Base-by-base conservation (phyloP, 2,888 invertebrate species). In the Phorcus lineatus region DNA sequence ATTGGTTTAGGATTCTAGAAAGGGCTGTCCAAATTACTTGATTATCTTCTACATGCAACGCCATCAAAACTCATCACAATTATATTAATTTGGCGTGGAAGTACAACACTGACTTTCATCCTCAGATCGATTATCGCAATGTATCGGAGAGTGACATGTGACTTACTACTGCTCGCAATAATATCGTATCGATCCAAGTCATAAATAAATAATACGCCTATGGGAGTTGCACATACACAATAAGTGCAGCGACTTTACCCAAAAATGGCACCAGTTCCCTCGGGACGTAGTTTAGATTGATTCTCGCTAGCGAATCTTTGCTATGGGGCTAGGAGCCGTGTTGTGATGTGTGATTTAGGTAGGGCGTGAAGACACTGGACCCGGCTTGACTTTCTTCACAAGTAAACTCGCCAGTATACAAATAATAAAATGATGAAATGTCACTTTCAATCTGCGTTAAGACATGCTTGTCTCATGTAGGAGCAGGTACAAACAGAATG, bases 401-500 rank as follows among this genome's bases (percentile, higher is more conserved):
- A 67, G 24, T 19, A 19, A 31, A 31, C 70, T 70, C 70, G 70
- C 40, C 40, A 36, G 70, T 70, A 70, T 70, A 70, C 70, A 70
- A 70, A 70, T 70, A 70, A 70, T 70, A 70, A 70, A 70, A 70
- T 70, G 70, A 70, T 70, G 70, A 70, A 70, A 70, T 31, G 70
- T 40, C 70, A n/a, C 70, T 11, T 70, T 40, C 70, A 70, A 70
- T 70, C 36, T 36, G 36, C 11, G 11, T 36, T 17, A 19, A 70
- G 62, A 62, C 28, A 24, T 62, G 62, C 28, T 62, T 62, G 62
- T 47, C 47, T 47, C 13, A 1, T 47, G 11, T 1, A 11, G 6
- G 47, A 47, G 13, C 7, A 47, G 47, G 11, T 47, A 47, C 11
- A 1, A 6, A 11, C 13, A 1, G 47, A 6, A n/a, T n/a, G n/a